These are phyloP conservation scores for Oplegnathus fasciatus DNA, from an alignment of 2,113 vertebrate species.

Conservation along the genomic window DNA sequence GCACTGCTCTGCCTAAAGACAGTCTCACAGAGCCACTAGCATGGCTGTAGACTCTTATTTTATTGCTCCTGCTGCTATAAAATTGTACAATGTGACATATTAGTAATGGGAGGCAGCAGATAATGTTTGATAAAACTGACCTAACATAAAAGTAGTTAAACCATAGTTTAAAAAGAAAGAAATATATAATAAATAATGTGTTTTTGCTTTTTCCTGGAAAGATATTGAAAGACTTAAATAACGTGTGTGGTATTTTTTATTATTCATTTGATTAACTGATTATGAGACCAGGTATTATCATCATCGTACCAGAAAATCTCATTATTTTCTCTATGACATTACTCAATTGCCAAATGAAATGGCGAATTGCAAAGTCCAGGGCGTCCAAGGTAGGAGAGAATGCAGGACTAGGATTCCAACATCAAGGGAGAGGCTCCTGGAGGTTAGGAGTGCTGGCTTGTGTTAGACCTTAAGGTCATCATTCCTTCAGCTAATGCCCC, in stretches of 20 bases:
- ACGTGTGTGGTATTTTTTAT: neutral
- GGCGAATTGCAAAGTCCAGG: slow-evolving; percentile 40
- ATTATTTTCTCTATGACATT: slow-evolving; percentile 6
- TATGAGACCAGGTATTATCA: neutral
- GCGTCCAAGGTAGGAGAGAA: slow-evolving; percentile 35
- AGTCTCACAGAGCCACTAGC: neutral
- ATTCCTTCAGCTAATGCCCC: slow-evolving; percentile 83
- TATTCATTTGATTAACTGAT: neutral
- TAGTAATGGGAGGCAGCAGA: neutral
- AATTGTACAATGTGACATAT: neutral
- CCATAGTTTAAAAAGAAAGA: neutral
- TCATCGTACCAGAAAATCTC: neutral
- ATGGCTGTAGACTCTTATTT: neutral
- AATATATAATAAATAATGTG: neutral
- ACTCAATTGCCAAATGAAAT: slow-evolving; percentile 41
- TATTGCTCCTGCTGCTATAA: neutral
- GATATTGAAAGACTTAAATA: neutral
- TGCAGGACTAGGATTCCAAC: slow-evolving; percentile 64
- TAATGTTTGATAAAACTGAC: neutral
- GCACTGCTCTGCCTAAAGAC: neutral
- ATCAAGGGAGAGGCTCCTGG: slow-evolving; percentile 76
- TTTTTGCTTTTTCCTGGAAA: neutral
- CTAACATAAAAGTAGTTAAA: neutral
- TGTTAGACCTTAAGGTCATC: slow-evolving; percentile 88
- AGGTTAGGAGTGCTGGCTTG: slow-evolving; percentile 82